Evolutionary conservation across 2,888 invertebrate species (phyloP), one percentile per base, ranked within the genome.

Genomic region (Pollenia amentaria): DNA sequence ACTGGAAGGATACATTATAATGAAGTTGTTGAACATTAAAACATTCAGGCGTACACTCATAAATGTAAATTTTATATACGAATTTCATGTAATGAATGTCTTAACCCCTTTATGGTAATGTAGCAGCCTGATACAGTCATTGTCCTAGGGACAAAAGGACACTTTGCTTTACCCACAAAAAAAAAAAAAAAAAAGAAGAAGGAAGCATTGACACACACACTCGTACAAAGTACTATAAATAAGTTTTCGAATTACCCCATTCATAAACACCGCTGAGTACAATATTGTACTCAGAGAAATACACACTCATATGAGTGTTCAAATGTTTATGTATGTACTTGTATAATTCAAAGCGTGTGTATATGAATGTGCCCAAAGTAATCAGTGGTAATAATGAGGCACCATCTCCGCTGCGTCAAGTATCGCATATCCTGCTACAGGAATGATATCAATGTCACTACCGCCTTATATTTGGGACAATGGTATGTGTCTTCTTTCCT

Each of bases 91-190:
- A 90, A 89, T 90, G 90, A 90, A 91, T 90, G 91, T 88, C 90
- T 91, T 91, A 91, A 91, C 91, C 91, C 91, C 92, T 92, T 91
- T 91, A 91, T 90, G 91, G 89, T 92, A 91, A 91, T 91, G 90
- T 90, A 89, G 87, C 88, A 80, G 90, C 90, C 90, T 90, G 89
- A 89, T 90, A 90, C 89, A 89, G 91, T 91, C 90, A 91, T 91
- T 91, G 91, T 92, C 91, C 91, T 90, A 89, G 83, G 90, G 90
- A 91, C 90, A 91, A 91, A 91, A 89, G 92, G 91, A 90, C 89
- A 89, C 89, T 89, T 86, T 69, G 69, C 78, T 65, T 51, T 64
- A 69, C 67, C 55, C 18, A 7, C 18, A 51, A 65, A 62, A 64
- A 69, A 62, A 3, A 65, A 18, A 16, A 57, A 21, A 69, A 42